phyloP scores from a whole-genome alignment of 2,888 invertebrate genomes.

The Clunio marinus region DNA sequence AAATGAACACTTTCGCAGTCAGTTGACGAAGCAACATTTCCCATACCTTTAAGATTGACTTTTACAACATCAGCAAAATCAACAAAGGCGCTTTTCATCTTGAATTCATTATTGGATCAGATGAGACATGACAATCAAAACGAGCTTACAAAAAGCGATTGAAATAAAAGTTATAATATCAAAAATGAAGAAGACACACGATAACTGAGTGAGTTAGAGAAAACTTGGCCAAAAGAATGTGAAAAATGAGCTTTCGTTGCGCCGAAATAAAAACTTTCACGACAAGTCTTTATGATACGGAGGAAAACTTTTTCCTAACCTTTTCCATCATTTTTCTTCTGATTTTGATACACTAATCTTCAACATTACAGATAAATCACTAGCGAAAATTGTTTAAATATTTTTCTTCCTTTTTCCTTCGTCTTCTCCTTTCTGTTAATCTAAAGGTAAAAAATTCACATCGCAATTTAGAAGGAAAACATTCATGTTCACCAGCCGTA shows the following conservation, averaged over 20 bases:
- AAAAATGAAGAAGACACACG: too few species aligned
- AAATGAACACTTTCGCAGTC: too few species aligned
- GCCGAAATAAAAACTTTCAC: too few species aligned
- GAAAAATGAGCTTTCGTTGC: too few species aligned
- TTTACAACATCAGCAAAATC: conserved; percentile 17
- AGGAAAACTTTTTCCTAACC: neutral
- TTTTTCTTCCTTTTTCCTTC: neutral
- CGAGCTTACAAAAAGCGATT: neutral
- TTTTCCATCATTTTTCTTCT: neutral
- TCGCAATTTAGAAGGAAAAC: neutral
- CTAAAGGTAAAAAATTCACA: neutral
- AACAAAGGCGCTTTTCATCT: neutral
- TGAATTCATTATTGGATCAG: conserved; percentile 15
- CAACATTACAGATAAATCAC: conserved; percentile 6
- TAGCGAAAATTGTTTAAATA: neutral
- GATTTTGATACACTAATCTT: too few species aligned
- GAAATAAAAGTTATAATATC: too few species aligned
- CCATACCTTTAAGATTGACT: conserved; percentile 14
- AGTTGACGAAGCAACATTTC: neutral
- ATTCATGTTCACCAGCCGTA: conserved; percentile 19
- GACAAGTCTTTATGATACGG: too few species aligned
- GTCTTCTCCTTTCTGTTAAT: neutral
- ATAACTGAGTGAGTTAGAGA: too few species aligned
- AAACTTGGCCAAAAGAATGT: too few species aligned
- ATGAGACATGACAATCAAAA: neutral